These are phyloP conservation scores for Phaedon cochleariae DNA, from an alignment of 2,888 invertebrate genomes.

Conservation along the genomic window DNA sequence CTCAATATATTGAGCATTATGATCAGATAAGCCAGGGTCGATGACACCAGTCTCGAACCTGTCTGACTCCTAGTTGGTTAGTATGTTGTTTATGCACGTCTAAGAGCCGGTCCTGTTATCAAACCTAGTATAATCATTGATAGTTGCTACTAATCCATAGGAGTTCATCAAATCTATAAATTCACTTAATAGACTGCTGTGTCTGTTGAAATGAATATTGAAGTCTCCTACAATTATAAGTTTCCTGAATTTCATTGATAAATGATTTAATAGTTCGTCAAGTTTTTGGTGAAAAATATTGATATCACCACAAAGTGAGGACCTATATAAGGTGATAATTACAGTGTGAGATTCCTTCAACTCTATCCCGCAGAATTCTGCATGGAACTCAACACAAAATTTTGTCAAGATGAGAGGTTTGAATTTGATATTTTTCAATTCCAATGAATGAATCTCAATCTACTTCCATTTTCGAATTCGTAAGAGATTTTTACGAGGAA, in stretches of 20 bases:
- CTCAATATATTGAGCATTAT: background rate
- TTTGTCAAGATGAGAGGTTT: background rate
- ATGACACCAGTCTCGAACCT: background rate
- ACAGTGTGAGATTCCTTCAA: background rate
- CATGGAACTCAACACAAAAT: background rate
- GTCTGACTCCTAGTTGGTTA: background rate
- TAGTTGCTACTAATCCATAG: slow-evolving; percentile 5
- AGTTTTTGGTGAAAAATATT: slow-evolving; percentile 1
- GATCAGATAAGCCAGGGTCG: background rate
- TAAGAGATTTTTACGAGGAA: too few species aligned
- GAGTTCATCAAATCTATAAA: background rate
- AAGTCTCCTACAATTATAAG: background rate
- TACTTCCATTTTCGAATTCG: too few species aligned
- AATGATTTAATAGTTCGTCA: background rate
- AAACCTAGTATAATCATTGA: slow-evolving; percentile 1
- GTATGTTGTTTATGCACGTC: background rate
- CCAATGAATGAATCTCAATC: background rate
- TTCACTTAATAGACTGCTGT: background rate
- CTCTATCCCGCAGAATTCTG: background rate
- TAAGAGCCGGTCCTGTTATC: background rate
- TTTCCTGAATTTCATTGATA: background rate
- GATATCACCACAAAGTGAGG: background rate
- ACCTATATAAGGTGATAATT: background rate
- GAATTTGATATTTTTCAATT: background rate
- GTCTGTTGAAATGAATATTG: slow-evolving; percentile 3